Percentiles rank a stretch among this genome's conserved stretches.
These are phyloP conservation scores for Aplodontia rufa DNA, from an alignment of 2,113 vertebrate genomes.

Conservation along the genomic window DNA sequence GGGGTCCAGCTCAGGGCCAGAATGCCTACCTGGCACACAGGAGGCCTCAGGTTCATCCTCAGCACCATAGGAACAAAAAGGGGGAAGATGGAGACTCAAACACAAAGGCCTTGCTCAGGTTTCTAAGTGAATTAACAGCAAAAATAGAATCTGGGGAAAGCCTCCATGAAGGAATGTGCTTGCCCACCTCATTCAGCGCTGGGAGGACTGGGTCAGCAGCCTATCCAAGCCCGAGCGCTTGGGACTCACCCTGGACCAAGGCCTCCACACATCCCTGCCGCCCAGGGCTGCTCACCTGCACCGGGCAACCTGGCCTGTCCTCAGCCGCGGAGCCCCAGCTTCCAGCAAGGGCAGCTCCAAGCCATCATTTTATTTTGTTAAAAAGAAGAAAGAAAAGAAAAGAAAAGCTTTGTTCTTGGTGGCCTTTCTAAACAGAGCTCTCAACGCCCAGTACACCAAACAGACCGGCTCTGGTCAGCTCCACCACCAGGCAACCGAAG, in stretches of 20 bases:
- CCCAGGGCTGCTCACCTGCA: background rate
- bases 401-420: background rate
- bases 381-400: too few species aligned
- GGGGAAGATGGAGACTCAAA: background rate
- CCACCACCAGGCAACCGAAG: fast-evolving
- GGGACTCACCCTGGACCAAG: fast-evolving
- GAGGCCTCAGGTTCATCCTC: background rate
- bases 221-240: fast-evolving
- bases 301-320: fast-evolving
- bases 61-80: too few species aligned
- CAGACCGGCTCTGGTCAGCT: fast-evolving
- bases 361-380: too few species aligned
- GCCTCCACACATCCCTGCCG: background rate
- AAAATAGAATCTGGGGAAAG: background rate
- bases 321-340: background rate
- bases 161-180: fast-evolving
- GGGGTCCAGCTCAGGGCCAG: background rate
- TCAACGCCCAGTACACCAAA: background rate
- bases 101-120: fast-evolving
- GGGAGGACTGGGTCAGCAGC: background rate
- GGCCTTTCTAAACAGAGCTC: background rate
- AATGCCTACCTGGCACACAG: fast-evolving
- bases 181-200: fast-evolving
- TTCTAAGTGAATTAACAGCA: background rate
- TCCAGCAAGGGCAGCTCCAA: background rate